Percentiles rank a stretch among this genome's conserved stretches.
Evolutionary conservation across 2,797 vertebrate species (phyloP).

Genomic region (Hephaestus fuliginosus): DNA sequence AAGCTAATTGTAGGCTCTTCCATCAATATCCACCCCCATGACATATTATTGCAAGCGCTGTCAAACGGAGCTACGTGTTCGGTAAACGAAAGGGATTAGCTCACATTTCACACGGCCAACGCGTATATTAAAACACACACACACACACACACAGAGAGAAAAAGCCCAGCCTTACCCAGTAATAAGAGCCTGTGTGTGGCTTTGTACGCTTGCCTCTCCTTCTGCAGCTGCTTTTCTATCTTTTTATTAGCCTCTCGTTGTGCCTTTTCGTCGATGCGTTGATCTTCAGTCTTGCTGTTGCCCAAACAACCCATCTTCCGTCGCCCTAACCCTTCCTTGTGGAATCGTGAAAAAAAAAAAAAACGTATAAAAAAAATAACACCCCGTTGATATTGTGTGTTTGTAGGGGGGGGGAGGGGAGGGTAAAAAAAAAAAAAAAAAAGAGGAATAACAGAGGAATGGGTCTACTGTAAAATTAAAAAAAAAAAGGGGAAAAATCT

Average conservation of each 20-base stretch:
- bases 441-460: slow-evolving; percentile 55
- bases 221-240: slow-evolving; percentile 97
- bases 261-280: slow-evolving; percentile 98
- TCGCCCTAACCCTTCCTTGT: slow-evolving; percentile 81
- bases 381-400: slow-evolving; percentile 47
- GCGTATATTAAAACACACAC: slow-evolving; percentile 4
- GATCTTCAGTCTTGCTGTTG: slow-evolving; percentile 98
- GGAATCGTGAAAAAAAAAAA: slow-evolving; percentile 65
- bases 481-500: slow-evolving; percentile 61
- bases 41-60: slow-evolving; percentile 84
- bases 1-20: slow-evolving; percentile 67
- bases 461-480: slow-evolving; percentile 54
- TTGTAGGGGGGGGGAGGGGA: no score
- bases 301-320: slow-evolving; percentile 98
- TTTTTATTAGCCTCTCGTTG: slow-evolving; percentile 99
- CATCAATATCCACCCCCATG: slow-evolving; percentile 83
- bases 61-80: slow-evolving; percentile 84
- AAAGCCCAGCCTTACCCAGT: slow-evolving; percentile 89
- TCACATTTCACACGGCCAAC: slow-evolving; percentile 61
- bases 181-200: slow-evolving; percentile 96
- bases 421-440: no score
- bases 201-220: slow-evolving; percentile 96
- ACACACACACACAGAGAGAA: no score
- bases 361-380: slow-evolving; percentile 57
- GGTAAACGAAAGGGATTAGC: slow-evolving; percentile 76